Evolutionary conservation across 2,888 invertebrate species (phyloP), one percentile per base, ranked within the genome.

Genomic region (Erynnis tages): DNA sequence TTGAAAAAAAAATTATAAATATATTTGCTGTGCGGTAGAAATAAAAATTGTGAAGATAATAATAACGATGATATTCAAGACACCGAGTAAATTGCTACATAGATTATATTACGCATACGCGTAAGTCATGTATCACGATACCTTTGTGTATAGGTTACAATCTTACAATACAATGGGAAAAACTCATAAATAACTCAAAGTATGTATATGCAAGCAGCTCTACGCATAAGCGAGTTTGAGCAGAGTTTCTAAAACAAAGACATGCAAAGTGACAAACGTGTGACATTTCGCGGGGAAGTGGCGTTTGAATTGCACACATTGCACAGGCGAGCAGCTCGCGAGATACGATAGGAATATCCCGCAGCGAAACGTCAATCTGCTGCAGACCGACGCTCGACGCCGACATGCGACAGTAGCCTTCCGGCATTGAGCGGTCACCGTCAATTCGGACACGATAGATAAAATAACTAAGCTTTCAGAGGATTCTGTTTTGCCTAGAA

Each of bases 241-340:
- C 16, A 6, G 17, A 8, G 27, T 29, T 45, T 44, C 41, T 34
- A 41, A 44, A 43, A 40, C 43, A 21, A 44, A 29, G 27, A 32
- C 14, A 56, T 32, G 29, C 34, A 46, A 29, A 37, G 27, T 48
- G 35, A 60, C 50, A 58, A 55, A 67, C 58, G 66, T 67, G 73
- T 61, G 62, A 69, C 61, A 72, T 70, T 70, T 73, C 69, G 64
- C 71, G 63, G 65, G 66, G 66, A 71, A 73, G 67, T 69, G 62
- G 62, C 62, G 66, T 57, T 63, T 56, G 55, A 53, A 57, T 59
- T 50, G 56, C 38, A 44, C 17, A 13, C 27, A 8, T 8, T 10
- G 35, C 35, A 1, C 13, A 1, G 2, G 14, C 44, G 21, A 13
- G 11, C 13, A 11, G 10, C 7, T n/a, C 10, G 5, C 5, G 11